Conservation (phyloP, 2,113 vertebrate species). For the Takifugu flavidus region DNA sequence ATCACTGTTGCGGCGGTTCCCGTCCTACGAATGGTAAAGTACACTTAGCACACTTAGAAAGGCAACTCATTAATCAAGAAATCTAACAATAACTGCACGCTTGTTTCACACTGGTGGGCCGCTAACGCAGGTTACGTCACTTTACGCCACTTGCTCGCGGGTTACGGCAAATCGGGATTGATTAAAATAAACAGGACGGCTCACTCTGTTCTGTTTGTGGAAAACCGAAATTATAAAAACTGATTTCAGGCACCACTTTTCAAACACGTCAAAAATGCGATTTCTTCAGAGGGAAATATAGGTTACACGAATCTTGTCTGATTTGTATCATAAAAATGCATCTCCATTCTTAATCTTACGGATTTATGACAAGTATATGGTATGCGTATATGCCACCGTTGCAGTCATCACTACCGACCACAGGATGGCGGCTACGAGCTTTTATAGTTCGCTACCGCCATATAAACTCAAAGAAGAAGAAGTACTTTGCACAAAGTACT, state of each 20-base stretch:
- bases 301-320: too few relatives aligned
- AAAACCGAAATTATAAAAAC: not conserved
- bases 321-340: too few relatives aligned
- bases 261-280: not conserved
- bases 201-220: not conserved
- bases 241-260: not conserved
- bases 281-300: too few relatives aligned
- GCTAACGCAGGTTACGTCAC: not conserved
- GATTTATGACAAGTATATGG: too few relatives aligned
- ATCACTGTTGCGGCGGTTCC: constrained; percentile 16
- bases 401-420: too few relatives aligned
- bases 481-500: constrained; percentile 75
- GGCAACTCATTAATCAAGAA: constrained; percentile 11
- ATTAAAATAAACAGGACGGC: not conserved
- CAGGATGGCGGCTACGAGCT: too few relatives aligned
- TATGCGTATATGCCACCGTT: too few relatives aligned
- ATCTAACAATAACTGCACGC: constrained; percentile 41
- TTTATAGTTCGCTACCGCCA: too few relatives aligned
- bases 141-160: constrained; percentile 50
- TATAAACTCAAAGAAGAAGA: constrained; percentile 23
- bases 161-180: constrained; percentile 16
- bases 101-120: constrained; percentile 24
- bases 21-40: not conserved
- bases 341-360: too few relatives aligned
- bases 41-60: not conserved